phyloP scores from a whole-genome alignment of 2,797 vertebrate species.

The Allobates femoralis region DNA sequence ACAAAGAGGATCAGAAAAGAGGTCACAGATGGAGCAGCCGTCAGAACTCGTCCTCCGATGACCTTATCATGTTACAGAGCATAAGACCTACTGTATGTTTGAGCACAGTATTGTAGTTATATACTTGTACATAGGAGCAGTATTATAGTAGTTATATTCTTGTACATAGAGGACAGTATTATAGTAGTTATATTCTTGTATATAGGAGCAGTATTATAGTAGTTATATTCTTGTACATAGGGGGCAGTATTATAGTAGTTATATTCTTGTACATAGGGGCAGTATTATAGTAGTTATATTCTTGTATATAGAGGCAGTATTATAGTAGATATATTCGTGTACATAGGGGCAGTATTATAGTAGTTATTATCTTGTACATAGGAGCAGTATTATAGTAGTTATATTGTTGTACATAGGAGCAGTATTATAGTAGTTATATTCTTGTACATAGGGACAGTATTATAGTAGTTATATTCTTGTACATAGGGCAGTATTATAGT shows the following conservation, averaged over 20 bases:
- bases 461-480: constrained; percentile 17
- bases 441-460: not conserved
- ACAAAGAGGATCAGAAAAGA: constrained; percentile 3
- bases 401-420: constrained; percentile 4
- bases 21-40: not conserved
- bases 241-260: constrained; percentile 15
- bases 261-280: constrained; percentile 13
- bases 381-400: constrained; percentile 6
- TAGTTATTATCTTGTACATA: constrained; percentile 18
- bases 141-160: constrained; percentile 23
- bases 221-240: constrained; percentile 11
- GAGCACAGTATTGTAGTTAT: not conserved
- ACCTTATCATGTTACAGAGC: not conserved
- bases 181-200: constrained; percentile 18
- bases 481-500: constrained; percentile 4
- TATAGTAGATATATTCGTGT: constrained; percentile 14
- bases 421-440: constrained; percentile 19
- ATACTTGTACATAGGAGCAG: not conserved
- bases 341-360: constrained; percentile 4
- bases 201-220: not conserved
- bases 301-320: not conserved
- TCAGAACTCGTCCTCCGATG: not conserved
- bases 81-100: not conserved
- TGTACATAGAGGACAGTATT: constrained; percentile 7
- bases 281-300: constrained; percentile 19